Conservation (phyloP, 2,113 vertebrate species). For the Leptodactylus fuscus region DNA sequence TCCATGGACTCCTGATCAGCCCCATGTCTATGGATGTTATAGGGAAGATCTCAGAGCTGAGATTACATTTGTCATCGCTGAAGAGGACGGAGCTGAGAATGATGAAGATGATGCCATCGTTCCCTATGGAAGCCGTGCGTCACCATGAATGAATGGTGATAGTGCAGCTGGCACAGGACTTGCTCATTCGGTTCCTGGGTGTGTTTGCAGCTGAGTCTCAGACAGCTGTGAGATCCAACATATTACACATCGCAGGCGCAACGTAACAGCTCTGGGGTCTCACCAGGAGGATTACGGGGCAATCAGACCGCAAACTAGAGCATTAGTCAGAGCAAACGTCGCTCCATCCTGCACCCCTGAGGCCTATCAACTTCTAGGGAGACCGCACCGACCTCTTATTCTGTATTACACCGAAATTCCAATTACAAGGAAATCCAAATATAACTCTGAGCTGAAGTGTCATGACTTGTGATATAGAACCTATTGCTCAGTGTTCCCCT, state of each 20-base stretch:
- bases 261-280: background rate
- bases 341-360: background rate
- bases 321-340: background rate
- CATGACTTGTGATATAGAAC: background rate
- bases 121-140: background rate
- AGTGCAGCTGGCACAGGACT: background rate
- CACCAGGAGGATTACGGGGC: background rate
- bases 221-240: slow-evolving; percentile 16
- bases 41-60: no score
- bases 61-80: background rate
- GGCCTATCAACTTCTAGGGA: no score
- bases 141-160: background rate
- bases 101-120: background rate
- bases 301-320: background rate
- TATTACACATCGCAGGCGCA: slow-evolving; percentile 24
- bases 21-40: no score
- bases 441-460: slow-evolving; percentile 8
- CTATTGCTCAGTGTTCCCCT: background rate
- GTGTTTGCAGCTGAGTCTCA: background rate
- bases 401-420: background rate
- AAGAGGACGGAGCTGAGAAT: background rate
- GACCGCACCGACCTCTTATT: background rate
- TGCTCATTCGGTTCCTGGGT: slow-evolving; percentile 20
- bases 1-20: background rate
- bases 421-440: background rate